Evolutionary conservation across 2,888 invertebrate genomes (phyloP).

Genomic region (Cheilosia pagana): DNA sequence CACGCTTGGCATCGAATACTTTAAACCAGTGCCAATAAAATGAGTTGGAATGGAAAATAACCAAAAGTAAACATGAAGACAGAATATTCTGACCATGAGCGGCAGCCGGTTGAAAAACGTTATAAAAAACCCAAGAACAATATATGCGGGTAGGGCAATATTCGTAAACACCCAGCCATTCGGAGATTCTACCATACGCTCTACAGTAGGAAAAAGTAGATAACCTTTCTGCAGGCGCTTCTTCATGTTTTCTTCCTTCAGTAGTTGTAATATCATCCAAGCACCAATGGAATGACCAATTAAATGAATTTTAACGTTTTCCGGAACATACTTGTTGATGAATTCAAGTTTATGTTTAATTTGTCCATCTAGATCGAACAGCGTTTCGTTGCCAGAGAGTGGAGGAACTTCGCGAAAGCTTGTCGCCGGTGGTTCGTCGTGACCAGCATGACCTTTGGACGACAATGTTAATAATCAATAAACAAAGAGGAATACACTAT

Average conservation of each 20-base stretch:
- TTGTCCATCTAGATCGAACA: conserved; percentile 92
- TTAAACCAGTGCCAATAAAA: conserved; percentile 84
- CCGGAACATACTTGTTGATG: conserved; percentile 89
- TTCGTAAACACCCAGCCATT: conserved; percentile 90
- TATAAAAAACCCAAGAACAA: conserved; percentile 83
- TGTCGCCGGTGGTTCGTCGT: conserved; percentile 87
- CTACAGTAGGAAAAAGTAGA: conserved; percentile 94
- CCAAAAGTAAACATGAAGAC: conserved; percentile 86
- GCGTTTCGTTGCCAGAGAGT: conserved; percentile 85
- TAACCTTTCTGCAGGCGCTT: conserved; percentile 86
- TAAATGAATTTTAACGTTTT: conserved; percentile 89
- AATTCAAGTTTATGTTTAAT: conserved; percentile 84
- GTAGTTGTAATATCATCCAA: conserved; percentile 90
- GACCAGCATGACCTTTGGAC: conserved; percentile 88
- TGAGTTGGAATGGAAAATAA: conserved; percentile 84
- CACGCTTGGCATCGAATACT: conserved; percentile 86
- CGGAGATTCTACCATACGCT: conserved; percentile 90
- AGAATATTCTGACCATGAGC: conserved; percentile 83
- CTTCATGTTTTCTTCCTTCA: conserved; percentile 85
- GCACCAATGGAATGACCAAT: conserved; percentile 96
- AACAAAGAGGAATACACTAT: neutral
- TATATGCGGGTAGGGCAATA: conserved; percentile 85
- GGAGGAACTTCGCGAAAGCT: conserved; percentile 84
- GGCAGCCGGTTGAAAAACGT: conserved; percentile 86
- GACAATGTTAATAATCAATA: conserved; percentile 36